Base-by-base conservation (phyloP, 2,113 vertebrate species). In the Pachypanchax playfairii region DNA sequence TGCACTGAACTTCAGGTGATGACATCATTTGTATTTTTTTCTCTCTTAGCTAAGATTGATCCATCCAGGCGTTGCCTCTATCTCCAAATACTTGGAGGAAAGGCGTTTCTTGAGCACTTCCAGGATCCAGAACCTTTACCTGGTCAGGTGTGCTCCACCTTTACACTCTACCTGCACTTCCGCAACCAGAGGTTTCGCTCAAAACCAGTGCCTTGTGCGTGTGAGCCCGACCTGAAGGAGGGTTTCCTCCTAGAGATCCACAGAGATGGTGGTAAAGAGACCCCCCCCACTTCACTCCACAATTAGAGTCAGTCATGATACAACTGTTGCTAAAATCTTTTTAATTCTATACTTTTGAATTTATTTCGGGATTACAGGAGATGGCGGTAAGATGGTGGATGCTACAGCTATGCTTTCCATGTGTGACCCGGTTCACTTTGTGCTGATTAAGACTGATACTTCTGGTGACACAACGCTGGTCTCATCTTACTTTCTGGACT, bases 101-200 rank as follows among this genome's bases (percentile, higher is more conserved):
- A 94, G 86, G 97, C 97, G 72, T 99, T 99, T 85, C 91, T 99
- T 82, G 97, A 99, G 65, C 96, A 98, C 83, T 93, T 99, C 39
- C 95, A 98, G 80, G 96, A 97, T 80, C 94, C 93, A 0, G 94
- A 96, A 50, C 94, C 94, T 82, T 90, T 97, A 84, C 95, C 96
- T 44, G 96, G 96, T 69, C 96, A 97, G 76, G 85, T 92, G 61
- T 95, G 93, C 85, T 94, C 95, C 22, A 98, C 95, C 1, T 98
- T 97, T 77, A 97, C 92, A 15, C 91, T 99, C 58, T 94, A 92
- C 88, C 88, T 99, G 38, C 94, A 98, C 85, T 99, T 97, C 80
- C 94, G 95, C 78, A 96, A 95, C 73, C 97, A 99, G 76, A 95
- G 97, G 66, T 98, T 98, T 88, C 92, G 90, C 65, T 96, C 97